Percentiles rank a stretch among this genome's conserved stretches.
These are phyloP conservation scores for Caenorhabditis japonica DNA, from an alignment of 2,888 invertebrate species.

Conservation along the genomic window DNA sequence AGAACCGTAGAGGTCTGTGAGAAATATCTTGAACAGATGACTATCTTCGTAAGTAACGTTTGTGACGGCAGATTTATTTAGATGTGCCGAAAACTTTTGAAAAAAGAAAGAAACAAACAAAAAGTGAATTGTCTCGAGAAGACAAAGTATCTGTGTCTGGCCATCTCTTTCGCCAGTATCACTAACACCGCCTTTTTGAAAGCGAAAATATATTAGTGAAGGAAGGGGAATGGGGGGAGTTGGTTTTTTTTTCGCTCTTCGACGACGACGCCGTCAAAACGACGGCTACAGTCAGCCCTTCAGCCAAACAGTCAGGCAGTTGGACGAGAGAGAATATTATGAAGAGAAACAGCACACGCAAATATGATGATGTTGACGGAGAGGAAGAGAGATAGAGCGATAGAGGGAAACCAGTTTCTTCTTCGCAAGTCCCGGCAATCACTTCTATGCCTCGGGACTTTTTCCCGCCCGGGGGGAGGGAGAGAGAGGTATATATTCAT, in stretches of 20 bases:
- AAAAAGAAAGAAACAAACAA: conserved; percentile 3
- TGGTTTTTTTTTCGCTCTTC: conserved; percentile 35
- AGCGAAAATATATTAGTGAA: conserved; percentile 35
- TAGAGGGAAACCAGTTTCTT: conserved; percentile 1
- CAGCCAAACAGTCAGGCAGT: conserved; percentile 24
- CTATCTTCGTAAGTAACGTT: too few relatives aligned
- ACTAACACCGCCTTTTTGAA: conserved; percentile 29
- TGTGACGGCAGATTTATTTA: too few relatives aligned
- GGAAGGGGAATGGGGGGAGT: conserved; percentile 15
- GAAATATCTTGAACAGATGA: too few relatives aligned
- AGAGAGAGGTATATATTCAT: conserved; percentile 3
- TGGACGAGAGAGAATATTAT: conserved; percentile 9
- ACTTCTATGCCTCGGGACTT: too few relatives aligned
- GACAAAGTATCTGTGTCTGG: conserved; percentile 12
- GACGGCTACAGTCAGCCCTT: conserved; percentile 44
- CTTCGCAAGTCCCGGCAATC: too few relatives aligned
- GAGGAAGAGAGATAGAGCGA: conserved; percentile 14
- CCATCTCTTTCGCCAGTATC: conserved; percentile 19
- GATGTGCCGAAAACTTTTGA: neutral
- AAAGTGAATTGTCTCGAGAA: conserved; percentile 11
- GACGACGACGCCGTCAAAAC: conserved; percentile 13
- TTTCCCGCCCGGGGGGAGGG: neutral
- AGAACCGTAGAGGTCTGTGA: too few relatives aligned
- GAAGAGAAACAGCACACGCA: too few relatives aligned
- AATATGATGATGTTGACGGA: too few relatives aligned